Conservation (phyloP, 2,797 vertebrate species). For the Benthosema pterotum region DNA sequence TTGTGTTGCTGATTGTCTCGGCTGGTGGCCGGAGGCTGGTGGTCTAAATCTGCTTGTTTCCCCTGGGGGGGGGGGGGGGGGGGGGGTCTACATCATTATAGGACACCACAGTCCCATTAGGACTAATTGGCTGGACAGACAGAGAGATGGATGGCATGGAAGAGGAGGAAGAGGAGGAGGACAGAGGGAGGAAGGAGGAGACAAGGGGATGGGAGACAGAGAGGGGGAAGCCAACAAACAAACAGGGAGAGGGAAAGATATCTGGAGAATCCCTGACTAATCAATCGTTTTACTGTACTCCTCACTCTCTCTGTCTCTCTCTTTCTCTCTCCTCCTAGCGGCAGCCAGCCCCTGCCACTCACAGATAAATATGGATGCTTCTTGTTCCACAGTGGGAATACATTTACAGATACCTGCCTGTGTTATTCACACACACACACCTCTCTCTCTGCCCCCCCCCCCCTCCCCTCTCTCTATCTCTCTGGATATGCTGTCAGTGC, state of each 20-base stretch:
- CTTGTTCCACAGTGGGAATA: slow-evolving; percentile 39
- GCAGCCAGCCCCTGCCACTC: slow-evolving; percentile 51
- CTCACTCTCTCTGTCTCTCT: slow-evolving; percentile 9
- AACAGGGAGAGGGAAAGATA: neutral
- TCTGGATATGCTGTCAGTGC: no score
- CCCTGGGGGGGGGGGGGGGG: neutral
- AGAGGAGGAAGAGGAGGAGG: neutral
- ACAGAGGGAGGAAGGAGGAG: slow-evolving; percentile 9
- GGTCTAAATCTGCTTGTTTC: slow-evolving; percentile 75
- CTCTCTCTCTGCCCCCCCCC: no score
- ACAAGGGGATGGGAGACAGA: neutral
- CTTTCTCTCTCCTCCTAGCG: slow-evolving; percentile 21
- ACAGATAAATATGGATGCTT: slow-evolving; percentile 58
- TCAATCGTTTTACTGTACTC: neutral
- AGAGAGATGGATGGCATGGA: slow-evolving; percentile 26
- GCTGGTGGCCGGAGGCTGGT: slow-evolving; percentile 47
- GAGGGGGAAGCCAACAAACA: neutral
- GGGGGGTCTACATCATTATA: slow-evolving; percentile 68
- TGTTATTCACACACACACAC: slow-evolving; percentile 25
- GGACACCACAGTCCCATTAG: slow-evolving; percentile 69
- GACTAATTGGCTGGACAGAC: slow-evolving; percentile 72
- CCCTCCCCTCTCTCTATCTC: no score
- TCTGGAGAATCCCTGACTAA: neutral
- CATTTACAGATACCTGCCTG: slow-evolving; percentile 48
- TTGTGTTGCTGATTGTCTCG: slow-evolving; percentile 37